phyloP scores from a whole-genome alignment of 2,113 vertebrate species.

The Anolis carolinensis region DNA sequence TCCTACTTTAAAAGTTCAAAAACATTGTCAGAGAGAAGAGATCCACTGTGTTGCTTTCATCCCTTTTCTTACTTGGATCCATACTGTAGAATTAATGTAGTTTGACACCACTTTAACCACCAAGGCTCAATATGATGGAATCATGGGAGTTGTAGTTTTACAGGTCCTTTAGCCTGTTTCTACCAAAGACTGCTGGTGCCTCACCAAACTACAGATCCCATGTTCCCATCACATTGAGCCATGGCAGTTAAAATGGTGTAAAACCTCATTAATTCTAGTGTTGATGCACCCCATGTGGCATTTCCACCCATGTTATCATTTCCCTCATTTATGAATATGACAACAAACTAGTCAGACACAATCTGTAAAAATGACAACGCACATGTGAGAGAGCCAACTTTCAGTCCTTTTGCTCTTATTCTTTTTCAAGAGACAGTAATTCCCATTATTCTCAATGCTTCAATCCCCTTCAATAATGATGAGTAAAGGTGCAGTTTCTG shows the following conservation, averaged over 20 bases:
- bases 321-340: neutral
- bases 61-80: neutral
- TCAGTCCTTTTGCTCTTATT: neutral
- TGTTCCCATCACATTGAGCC: no score
- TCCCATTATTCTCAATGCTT: neutral
- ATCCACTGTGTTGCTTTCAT: neutral
- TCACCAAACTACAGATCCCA: no score
- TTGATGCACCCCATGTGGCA: neutral
- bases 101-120: no score
- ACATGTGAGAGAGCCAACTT: neutral
- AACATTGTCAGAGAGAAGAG: neutral
- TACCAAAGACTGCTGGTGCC: no score
- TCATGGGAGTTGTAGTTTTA: no score
- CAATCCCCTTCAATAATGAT: neutral
- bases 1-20: neutral
- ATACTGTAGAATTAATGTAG: no score
- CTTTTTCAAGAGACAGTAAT: neutral
- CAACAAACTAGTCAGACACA: neutral
- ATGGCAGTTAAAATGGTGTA: no score
- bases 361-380: neutral
- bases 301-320: neutral
- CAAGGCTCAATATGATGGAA: no score
- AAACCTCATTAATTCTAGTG: no score
- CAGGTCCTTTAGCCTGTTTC: no score
- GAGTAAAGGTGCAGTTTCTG: neutral